Conservation (phyloP, 2,113 vertebrate genomes). For the Cyprinodon tularosa region DNA sequence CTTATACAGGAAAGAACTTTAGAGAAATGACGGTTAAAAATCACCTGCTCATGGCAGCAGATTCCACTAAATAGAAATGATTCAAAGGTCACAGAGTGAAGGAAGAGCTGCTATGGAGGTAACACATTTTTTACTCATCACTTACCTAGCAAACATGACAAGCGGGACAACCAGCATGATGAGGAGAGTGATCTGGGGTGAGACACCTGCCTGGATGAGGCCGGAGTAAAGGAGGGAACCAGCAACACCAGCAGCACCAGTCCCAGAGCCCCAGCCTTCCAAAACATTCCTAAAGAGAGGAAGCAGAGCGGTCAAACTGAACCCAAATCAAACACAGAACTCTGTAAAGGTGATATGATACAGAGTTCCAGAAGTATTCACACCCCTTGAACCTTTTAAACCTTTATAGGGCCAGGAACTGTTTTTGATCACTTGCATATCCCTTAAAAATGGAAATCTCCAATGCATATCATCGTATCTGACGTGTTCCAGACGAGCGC, state of each 20-base stretch:
- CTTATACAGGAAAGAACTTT: no score
- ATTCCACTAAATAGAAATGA: no score
- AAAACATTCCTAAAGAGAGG: constrained; percentile 79
- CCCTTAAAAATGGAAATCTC: no score
- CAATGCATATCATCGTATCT: no score
- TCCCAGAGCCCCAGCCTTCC: constrained; percentile 87
- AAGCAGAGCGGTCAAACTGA: neutral
- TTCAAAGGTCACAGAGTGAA: no score
- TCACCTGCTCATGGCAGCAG: no score
- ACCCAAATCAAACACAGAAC: neutral
- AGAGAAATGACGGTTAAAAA: no score
- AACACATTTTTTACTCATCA: neutral
- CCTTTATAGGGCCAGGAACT: no score
- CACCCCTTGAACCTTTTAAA: neutral
- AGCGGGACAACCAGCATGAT: constrained; percentile 84
- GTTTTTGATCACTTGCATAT: no score
- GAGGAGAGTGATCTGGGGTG: constrained; percentile 79
- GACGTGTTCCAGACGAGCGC: no score
- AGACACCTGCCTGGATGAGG: constrained; percentile 82
- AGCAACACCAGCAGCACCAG: constrained; percentile 85
- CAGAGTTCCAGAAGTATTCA: neutral
- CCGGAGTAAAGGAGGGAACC: constrained; percentile 85
- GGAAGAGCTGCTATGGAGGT: no score
- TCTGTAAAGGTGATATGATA: no score
- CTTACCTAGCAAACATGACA: constrained; percentile 81